Base-by-base conservation (phyloP, 2,888 invertebrate species). In the Lasioglossum oenotherae region DNA sequence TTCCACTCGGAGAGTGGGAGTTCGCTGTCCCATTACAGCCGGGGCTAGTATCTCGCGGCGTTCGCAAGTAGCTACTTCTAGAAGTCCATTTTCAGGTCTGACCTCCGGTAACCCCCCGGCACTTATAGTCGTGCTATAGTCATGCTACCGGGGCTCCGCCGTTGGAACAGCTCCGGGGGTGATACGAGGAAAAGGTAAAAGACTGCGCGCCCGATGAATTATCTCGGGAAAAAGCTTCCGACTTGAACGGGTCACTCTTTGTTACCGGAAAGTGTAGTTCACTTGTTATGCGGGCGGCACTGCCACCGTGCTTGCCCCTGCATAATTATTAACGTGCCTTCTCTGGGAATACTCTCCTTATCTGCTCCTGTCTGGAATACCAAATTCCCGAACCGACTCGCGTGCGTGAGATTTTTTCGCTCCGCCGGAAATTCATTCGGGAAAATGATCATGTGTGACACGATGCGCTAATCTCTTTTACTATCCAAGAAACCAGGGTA, bases 321-420 rank as follows among this genome's bases (percentile, higher is more conserved):
- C 93, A 94, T 94, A 94, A 93, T 94, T 93, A 93, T 94, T 92
- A 92, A 90, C 89, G 86, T 87, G 89, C 88, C 88, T 80, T 80
- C 78, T 80, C 89, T 82, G 35, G 85, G 77, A 80, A 84, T 87
- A 92, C 41, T 16, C 90, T 92, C 92, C 92, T 92, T 92, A 93
- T 92, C 92, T 89, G 86, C 88, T 89, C 91, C 89, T 90, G 91
- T 90, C 88, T 87, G 78, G 91, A 91, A 93, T 92, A 91, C 89
- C 81, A 83, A 88, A 91, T 92, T 91, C 53, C 79, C 85, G 82
- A 82, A 80, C 75, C 85, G 82, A 81, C 75, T 80, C 88, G 83
- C 82, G 87, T 87, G 84, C 87, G 86, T 12, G 64, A n/a, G 76
- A 57, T 67, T 74, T 73, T 80, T 71, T 5, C 27, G 27, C 60